phyloP scores from a whole-genome alignment of 2,113 vertebrate genomes.

The Anhinga rufa region DNA sequence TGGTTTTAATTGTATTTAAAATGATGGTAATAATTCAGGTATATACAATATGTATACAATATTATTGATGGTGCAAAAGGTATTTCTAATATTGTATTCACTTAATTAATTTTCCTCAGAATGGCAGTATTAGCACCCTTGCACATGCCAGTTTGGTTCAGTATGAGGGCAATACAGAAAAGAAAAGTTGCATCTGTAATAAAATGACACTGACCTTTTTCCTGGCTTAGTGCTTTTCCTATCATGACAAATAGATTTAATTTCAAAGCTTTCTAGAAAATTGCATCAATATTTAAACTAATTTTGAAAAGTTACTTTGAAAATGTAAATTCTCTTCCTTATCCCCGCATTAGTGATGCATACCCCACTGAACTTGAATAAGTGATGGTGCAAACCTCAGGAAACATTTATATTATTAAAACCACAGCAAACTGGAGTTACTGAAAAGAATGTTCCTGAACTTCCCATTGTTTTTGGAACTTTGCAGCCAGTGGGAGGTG shows the following conservation, averaged over 20 bases:
- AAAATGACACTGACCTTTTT: background rate
- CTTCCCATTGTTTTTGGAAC: background rate
- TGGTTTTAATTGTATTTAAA: constrained; percentile 20
- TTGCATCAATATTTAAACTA: background rate
- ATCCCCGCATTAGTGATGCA: background rate
- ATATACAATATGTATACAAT: too few species aligned
- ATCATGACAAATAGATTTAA: background rate
- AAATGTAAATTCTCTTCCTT: background rate
- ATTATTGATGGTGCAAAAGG: background rate
- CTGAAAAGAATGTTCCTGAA: background rate
- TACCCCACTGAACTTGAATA: background rate
- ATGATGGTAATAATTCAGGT: background rate
- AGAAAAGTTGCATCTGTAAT: background rate
- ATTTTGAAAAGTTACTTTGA: background rate
- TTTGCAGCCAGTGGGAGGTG: background rate
- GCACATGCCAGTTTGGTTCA: accelerated
- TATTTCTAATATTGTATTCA: background rate
- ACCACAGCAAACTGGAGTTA: background rate
- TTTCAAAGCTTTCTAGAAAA: background rate
- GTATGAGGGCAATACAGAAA: background rate
- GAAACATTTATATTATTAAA: background rate
- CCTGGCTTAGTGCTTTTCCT: background rate
- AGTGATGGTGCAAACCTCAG: background rate
- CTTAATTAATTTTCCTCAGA: background rate
- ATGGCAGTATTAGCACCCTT: background rate